phyloP scores from a whole-genome alignment of 1,140 invertebrate genomes.

The Drosophila mojavensis region DNA sequence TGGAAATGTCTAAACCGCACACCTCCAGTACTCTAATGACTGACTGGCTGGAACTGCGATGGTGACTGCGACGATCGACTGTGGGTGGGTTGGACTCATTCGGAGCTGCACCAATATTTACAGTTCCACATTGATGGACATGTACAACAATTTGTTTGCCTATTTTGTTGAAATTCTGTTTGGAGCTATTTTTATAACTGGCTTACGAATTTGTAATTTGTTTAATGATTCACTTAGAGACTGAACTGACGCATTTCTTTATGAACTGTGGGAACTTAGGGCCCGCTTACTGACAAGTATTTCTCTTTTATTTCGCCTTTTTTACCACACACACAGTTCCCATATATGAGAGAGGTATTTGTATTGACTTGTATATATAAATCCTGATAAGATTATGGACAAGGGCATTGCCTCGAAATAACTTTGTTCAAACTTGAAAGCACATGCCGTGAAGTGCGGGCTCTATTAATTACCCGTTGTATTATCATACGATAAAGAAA shows the following conservation, averaged over 20 bases:
- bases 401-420: conserved; percentile 30
- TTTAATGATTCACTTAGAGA: conserved; percentile 56
- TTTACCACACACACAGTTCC: background rate
- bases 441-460: conserved; percentile 13
- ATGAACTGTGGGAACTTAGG: conserved; percentile 41
- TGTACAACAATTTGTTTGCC: conserved; percentile 38
- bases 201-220: conserved; percentile 55
- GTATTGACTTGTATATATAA: conserved; percentile 29
- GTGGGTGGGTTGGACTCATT: conserved; percentile 36
- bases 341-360: conserved; percentile 7
- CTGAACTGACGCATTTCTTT: conserved; percentile 20
- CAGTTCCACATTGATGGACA: conserved; percentile 46
- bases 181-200: conserved; percentile 46
- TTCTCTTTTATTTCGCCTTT: background rate
- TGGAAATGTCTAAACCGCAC: conserved; percentile 13
- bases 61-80: conserved; percentile 24
- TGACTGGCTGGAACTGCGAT: background rate
- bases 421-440: conserved; percentile 6
- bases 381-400: conserved; percentile 41
- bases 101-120: conserved; percentile 51
- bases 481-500: background rate
- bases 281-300: conserved; percentile 3
- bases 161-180: conserved; percentile 25
- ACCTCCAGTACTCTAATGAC: conserved; percentile 13
- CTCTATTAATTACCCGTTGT: conserved; percentile 5